phyloP scores from a whole-genome alignment of 2,888 invertebrate genomes.

The Drosophila yooni region DNA sequence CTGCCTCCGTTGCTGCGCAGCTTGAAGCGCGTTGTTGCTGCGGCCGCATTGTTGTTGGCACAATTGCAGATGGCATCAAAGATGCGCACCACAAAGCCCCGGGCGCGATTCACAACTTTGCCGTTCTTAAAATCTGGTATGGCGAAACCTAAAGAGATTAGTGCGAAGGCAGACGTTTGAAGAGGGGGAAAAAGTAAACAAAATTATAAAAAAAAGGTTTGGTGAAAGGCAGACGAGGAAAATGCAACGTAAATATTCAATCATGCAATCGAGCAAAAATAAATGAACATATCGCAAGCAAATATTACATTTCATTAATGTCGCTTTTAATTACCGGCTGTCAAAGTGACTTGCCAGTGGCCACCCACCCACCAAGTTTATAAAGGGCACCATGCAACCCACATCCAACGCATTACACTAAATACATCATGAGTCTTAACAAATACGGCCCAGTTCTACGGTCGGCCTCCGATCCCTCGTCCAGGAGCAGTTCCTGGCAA shows the following conservation, averaged over 20 bases:
- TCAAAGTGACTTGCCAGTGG: constrained; percentile 16
- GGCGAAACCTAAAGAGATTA: constrained; percentile 80
- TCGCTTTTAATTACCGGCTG: constrained; percentile 43
- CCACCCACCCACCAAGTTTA: constrained; percentile 32
- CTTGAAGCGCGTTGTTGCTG: constrained; percentile 85
- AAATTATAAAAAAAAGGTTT: constrained; percentile 34
- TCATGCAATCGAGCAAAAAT: constrained; percentile 54
- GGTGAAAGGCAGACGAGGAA: constrained; percentile 54
- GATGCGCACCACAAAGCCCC: constrained; percentile 87
- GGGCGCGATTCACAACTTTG: constrained; percentile 87
- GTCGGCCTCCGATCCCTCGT: background rate
- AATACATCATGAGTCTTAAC: constrained; percentile 24
- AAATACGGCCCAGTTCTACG: background rate
- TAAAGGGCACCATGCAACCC: constrained; percentile 31
- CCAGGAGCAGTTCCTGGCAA: constrained; percentile 22
- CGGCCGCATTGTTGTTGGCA: constrained; percentile 86
- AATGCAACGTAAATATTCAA: constrained; percentile 51
- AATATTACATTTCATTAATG: constrained; percentile 36
- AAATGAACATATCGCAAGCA: constrained; percentile 15
- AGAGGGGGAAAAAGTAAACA: constrained; percentile 20
- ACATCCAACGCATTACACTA: constrained; percentile 26
- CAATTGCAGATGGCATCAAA: constrained; percentile 89
- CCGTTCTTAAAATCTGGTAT: constrained; percentile 86
- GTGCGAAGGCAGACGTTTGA: constrained; percentile 35
- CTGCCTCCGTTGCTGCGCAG: constrained; percentile 78